Evolutionary conservation across 2,113 vertebrate genomes (phyloP).

Genomic region (Xenotilapia caudafasciata): DNA sequence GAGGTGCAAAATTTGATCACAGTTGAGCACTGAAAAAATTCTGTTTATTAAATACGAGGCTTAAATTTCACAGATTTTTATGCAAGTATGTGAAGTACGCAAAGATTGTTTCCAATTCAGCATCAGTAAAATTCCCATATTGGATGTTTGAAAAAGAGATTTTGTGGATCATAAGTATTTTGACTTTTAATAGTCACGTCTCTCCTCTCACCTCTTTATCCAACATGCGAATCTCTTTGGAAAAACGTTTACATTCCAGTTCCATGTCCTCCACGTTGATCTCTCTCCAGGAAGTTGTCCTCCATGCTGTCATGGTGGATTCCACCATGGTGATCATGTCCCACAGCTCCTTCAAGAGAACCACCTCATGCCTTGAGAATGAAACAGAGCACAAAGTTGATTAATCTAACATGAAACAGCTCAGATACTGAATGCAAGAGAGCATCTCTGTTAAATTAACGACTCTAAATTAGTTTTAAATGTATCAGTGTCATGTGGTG

Average conservation of each 20-base stretch:
- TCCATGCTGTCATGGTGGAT: slow-evolving; percentile 80
- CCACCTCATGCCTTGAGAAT: slow-evolving; percentile 60
- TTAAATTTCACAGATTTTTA: neutral
- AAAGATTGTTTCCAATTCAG: neutral
- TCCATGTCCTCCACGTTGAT: slow-evolving; percentile 91
- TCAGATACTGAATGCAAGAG: neutral
- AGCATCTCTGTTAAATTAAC: neutral
- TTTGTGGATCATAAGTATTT: neutral
- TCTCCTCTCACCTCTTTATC: slow-evolving; percentile 82
- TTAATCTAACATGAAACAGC: neutral
- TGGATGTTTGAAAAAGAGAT: neutral
- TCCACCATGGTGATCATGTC: slow-evolving; percentile 78
- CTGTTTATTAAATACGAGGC: neutral
- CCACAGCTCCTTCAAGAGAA: slow-evolving; percentile 84
- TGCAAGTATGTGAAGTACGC: neutral
- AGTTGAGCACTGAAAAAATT: neutral
- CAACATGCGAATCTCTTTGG: slow-evolving; percentile 77
- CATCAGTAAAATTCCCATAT: neutral
- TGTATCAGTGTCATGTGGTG: neutral
- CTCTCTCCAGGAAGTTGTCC: slow-evolving; percentile 79
- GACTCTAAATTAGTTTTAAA: neutral
- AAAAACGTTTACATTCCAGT: slow-evolving; percentile 82
- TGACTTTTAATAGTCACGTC: neutral
- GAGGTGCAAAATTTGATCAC: neutral
- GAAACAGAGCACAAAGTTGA: neutral